Conservation (phyloP, 2,113 vertebrate species). For the Diphyllodes magnificus region DNA sequence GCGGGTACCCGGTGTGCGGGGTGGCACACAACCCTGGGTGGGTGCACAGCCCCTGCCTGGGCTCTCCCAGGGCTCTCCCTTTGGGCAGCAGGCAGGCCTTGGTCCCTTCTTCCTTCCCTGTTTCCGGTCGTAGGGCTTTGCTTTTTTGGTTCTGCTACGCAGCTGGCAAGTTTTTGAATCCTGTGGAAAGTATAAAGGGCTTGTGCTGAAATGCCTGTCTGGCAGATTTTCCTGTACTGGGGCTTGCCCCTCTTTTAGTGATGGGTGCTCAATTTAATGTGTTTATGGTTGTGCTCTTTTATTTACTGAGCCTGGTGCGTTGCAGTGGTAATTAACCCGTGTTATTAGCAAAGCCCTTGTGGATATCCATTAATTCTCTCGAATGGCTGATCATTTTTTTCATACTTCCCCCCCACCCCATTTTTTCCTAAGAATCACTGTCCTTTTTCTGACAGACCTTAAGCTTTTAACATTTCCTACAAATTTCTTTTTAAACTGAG, state of each 20-base stretch:
- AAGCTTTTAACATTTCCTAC: neutral
- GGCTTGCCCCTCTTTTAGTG: conserved; percentile 51
- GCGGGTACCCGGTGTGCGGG: neutral
- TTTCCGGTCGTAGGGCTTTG: neutral
- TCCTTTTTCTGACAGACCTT: neutral
- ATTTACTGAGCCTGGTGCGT: conserved; percentile 83
- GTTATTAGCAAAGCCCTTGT: conserved; percentile 87
- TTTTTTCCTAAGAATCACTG: neutral
- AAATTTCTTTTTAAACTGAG: conserved; percentile 29
- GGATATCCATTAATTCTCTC: conserved; percentile 78
- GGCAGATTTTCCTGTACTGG: conserved; percentile 51
- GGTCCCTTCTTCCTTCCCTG: neutral
- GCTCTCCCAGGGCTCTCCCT: neutral
- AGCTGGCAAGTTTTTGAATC: conserved; percentile 52
- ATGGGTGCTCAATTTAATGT: conserved; percentile 77
- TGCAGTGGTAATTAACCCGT: conserved; percentile 91
- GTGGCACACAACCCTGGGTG: neutral
- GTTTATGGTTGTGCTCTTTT: conserved; percentile 77
- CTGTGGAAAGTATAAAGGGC: neutral
- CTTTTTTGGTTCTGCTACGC: neutral
- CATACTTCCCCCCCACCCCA: neutral
- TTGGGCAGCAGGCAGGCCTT: neutral
- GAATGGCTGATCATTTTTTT: conserved; percentile 74
- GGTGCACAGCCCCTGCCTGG: neutral
- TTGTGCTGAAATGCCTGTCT: conserved; percentile 25